Base-by-base conservation (phyloP, 1,140 invertebrate genomes). In the Diachasmimorpha longicaudata region DNA sequence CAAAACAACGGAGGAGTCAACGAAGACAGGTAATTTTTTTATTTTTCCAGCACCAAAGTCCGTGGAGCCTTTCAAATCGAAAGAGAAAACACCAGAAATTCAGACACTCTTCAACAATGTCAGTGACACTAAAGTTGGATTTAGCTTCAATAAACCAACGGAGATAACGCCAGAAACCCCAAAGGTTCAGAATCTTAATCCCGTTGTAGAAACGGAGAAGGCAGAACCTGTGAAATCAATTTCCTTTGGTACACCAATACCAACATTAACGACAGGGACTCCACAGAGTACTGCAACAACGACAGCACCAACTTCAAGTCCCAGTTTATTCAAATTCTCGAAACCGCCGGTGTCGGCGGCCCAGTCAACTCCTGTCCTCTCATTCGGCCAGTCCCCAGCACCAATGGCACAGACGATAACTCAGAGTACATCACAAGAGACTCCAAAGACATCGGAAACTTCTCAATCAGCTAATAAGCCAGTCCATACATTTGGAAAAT, bases 281-380 rank as follows among this genome's bases (percentile, higher is more conserved):
- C 13, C 6, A 13, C 21, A n/a, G 36, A 48, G 16, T 44, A 74
- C 14, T 25, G 13, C 48, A 39, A 19, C 72, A 42, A 16, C 36
- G 11, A 72, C 39, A 55, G 36, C 39, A 42, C 69, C 10, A 67
- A 44, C 70, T 10, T 63, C 82, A 6, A 67, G 77, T 11, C n/a
- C 83, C 0, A 75, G 37, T 42, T 79, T 83, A 13, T 84, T 84
- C 44, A 70, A 80, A 44, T 75, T 75, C 3, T 66, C 79, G 5
- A 83, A 84, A 19, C 48, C 67, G 16, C 63, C 16, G 8, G 81
- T 19, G 21, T 63, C 82, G 70, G 78, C 74, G 25, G 72, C 39
- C 0, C 16, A 70, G 14, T 14, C 78, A 13, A 77, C 48, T 37
- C 36, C 81, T 42, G 36, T 44, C 39, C 74, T 79, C 42, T 68